These are phyloP conservation scores for Chironomus tepperi DNA, from an alignment of 1,140 invertebrate species.

Conservation along the genomic window DNA sequence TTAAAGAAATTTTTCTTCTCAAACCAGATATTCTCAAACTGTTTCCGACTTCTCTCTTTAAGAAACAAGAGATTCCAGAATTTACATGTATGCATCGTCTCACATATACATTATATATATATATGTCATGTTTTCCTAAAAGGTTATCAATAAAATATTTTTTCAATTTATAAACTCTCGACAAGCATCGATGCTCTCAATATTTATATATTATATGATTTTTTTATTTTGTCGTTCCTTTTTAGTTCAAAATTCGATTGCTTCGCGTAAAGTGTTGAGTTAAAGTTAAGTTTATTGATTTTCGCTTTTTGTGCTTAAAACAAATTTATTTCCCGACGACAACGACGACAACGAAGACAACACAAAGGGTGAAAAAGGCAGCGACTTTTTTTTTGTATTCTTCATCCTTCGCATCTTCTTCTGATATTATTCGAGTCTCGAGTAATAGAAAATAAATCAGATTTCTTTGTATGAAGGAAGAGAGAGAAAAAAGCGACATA, in stretches of 20 bases:
- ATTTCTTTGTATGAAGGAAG: not conserved
- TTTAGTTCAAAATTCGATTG: not conserved
- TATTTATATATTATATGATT: no score
- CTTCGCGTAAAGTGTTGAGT: not conserved
- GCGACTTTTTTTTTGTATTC: not conserved
- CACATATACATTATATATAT: no score
- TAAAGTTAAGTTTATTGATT: not conserved
- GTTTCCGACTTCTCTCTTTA: no score
- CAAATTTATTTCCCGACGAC: not conserved
- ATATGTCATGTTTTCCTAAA: not conserved
- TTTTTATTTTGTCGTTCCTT: not conserved
- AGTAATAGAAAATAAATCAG: slow-evolving; percentile 14
- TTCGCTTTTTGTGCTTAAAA: not conserved
- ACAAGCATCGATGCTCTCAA: not conserved
- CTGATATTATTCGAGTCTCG: no score
- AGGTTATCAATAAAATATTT: slow-evolving; percentile 10
- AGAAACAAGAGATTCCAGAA: no score
- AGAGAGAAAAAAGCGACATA: not conserved
- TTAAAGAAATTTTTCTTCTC: no score
- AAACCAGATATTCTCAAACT: no score
- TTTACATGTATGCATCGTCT: no score
- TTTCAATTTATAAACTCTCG: not conserved
- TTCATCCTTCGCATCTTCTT: no score
- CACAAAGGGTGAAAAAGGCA: not conserved
- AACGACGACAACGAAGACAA: not conserved